Conservation (phyloP, 2,113 vertebrate species). For the Otolemur garnettii region DNA sequence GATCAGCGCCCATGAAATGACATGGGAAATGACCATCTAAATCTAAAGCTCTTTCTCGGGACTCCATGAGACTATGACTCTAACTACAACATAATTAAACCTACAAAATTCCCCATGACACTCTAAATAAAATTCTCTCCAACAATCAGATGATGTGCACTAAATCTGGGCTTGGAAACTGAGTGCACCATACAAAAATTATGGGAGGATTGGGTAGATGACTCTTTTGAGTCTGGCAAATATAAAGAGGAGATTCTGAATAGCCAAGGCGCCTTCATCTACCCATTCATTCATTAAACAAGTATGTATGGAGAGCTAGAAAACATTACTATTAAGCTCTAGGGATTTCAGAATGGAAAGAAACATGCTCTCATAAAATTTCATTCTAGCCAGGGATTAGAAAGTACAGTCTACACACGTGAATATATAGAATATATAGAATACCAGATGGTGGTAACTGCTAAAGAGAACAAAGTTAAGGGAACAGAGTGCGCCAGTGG, state of each 20-base stretch:
- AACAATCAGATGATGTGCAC: background rate
- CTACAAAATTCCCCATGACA: background rate
- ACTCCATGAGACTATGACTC: slow-evolving; percentile 2
- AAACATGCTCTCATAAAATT: background rate
- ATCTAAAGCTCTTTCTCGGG: background rate
- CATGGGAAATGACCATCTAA: slow-evolving; percentile 22
- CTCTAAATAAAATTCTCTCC: slow-evolving; percentile 26
- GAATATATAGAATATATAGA: background rate
- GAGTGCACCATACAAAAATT: background rate
- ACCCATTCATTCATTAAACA: slow-evolving; percentile 40
- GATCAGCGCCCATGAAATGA: background rate
- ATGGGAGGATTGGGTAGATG: background rate
- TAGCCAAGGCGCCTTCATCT: background rate
- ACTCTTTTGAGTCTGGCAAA: slow-evolving; percentile 17
- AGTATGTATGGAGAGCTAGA: background rate
- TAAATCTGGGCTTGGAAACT: slow-evolving; percentile 26
- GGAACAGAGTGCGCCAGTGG: background rate
- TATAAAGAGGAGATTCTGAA: slow-evolving; percentile 11
- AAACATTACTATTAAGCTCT: background rate
- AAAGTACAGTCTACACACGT: background rate
- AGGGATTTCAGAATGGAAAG: background rate
- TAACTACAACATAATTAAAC: slow-evolving; percentile 30
- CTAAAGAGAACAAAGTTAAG: background rate
- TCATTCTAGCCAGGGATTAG: background rate
- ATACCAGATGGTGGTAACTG: background rate